These are phyloP conservation scores for Dendrocincla fuliginosa DNA, from an alignment of 2,797 vertebrate genomes.

Conservation along the genomic window DNA sequence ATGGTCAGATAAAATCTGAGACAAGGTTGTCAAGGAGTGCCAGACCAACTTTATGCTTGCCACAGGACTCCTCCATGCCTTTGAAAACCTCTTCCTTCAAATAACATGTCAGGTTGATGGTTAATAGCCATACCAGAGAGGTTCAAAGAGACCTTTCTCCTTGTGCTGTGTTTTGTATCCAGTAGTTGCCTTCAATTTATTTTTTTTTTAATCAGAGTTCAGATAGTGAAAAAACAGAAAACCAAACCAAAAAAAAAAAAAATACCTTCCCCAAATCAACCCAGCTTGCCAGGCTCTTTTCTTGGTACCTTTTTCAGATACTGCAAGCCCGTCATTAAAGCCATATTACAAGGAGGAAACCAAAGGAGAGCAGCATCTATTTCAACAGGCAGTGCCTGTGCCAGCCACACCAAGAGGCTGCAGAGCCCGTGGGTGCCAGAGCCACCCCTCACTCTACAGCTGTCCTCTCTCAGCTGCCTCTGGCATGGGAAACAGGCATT, in stretches of 20 bases:
- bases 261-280: background rate
- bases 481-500: background rate
- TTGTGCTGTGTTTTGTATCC: constrained; percentile 17
- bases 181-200: constrained; percentile 2
- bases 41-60: background rate
- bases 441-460: background rate
- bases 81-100: background rate
- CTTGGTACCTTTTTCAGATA: background rate
- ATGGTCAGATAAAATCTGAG: background rate
- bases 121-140: constrained; percentile 47
- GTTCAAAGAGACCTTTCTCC: constrained; percentile 38
- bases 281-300: background rate
- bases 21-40: background rate
- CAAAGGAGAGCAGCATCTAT: background rate
- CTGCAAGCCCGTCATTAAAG: background rate
- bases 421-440: fast-evolving
- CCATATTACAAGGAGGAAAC: background rate
- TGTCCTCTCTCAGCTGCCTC: background rate
- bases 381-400: background rate
- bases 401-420: background rate
- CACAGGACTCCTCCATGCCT: background rate
- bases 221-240: background rate
- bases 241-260: background rate
- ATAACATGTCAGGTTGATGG: background rate
- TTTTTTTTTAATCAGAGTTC: background rate